A percentile compares a stretch with the other conserved stretches of the same genome.
These are phyloP conservation scores for Eupristina koningsbergeri DNA, from an alignment of 1,140 invertebrate genomes.

Conservation along the genomic window DNA sequence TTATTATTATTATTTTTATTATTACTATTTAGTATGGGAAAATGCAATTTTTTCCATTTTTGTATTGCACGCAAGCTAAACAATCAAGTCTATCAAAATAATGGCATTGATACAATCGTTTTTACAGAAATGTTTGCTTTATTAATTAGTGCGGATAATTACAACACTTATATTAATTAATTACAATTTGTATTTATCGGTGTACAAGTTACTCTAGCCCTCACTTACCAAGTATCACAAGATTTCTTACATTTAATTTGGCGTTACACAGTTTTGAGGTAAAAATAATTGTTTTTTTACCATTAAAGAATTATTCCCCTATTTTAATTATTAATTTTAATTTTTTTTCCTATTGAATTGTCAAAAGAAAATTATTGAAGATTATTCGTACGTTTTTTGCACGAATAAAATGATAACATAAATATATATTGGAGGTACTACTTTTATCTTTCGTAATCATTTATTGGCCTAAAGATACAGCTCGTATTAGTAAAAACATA, in stretches of 20 bases:
- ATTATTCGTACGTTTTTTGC: not conserved
- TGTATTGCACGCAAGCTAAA: not conserved
- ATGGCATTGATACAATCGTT: not conserved
- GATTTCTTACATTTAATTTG: not conserved
- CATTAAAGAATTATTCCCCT: not conserved
- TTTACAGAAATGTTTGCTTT: not conserved
- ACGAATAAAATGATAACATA: not conserved
- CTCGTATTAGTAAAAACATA: not conserved
- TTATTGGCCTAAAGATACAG: not conserved
- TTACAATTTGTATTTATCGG: not conserved
- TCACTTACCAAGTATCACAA: not conserved
- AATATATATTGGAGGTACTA: not conserved
- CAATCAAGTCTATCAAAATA: not conserved
- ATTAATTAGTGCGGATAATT: not conserved
- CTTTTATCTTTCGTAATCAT: not conserved
- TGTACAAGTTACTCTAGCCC: not conserved
- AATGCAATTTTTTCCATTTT: slow-evolving; percentile 6
- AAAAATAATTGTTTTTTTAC: not conserved
- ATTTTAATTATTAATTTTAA: not conserved
- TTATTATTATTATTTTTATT: too few species aligned
- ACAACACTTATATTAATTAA: not conserved
- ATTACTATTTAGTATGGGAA: not conserved
- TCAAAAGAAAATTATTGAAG: too few species aligned
- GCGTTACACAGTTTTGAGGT: not conserved
- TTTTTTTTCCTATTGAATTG: not conserved